Percentiles rank a stretch among this genome's conserved stretches.
Evolutionary conservation across 2,113 vertebrate genomes (phyloP).

Genomic region (Calidris pugnax): DNA sequence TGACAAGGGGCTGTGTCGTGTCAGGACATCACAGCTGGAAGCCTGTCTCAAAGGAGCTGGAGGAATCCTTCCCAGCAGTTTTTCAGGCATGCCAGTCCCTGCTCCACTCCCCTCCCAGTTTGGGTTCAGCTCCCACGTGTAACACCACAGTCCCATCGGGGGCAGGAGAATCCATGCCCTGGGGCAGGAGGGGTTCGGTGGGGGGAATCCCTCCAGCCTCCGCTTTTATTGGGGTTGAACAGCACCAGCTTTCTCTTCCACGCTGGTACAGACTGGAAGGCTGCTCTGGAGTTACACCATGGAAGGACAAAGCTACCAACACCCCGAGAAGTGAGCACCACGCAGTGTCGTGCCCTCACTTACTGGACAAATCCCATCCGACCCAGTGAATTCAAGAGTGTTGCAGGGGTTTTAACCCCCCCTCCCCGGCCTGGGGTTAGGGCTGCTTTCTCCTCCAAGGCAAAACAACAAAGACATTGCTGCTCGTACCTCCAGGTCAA

Average conservation of each 20-base stretch:
- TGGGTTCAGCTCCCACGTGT: not conserved
- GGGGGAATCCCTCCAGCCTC: not conserved
- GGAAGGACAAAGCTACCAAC: not conserved
- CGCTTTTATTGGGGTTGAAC: not conserved
- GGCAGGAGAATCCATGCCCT: not conserved
- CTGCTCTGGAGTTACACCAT: not conserved
- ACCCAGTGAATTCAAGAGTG: not conserved
- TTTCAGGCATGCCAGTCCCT: not conserved
- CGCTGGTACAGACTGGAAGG: not conserved
- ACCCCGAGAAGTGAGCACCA: not conserved
- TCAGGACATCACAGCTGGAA: not conserved
- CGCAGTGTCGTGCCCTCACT: not conserved
- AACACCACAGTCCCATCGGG: not conserved
- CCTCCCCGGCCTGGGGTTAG: not conserved
- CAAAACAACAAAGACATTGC: not conserved
- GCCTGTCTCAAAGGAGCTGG: not conserved
- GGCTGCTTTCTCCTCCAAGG: not conserved
- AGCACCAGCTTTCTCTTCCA: not conserved
- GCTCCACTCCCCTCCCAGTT: not conserved
- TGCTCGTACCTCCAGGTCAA: not conserved
- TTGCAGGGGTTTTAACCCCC: not conserved
- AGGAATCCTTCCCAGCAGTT: not conserved
- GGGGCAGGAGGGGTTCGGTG: not conserved
- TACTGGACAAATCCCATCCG: not conserved
- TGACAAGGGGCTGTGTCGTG: accelerated